Percentiles rank a stretch among this genome's conserved stretches.
These are phyloP conservation scores for Acridotheres tristis DNA, from an alignment of 2,797 vertebrate species.

Conservation along the genomic window DNA sequence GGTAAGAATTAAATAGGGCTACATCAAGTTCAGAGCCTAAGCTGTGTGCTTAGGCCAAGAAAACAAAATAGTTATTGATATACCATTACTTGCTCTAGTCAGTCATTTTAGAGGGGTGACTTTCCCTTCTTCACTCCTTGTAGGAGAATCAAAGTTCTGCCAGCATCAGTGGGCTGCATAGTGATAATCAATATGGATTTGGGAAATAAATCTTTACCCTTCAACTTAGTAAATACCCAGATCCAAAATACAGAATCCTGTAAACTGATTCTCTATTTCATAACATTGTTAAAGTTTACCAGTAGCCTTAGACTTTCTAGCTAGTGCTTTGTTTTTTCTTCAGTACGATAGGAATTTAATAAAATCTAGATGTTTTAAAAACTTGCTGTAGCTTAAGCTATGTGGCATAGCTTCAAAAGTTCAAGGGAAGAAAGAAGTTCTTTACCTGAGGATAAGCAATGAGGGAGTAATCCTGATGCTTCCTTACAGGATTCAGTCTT, in stretches of 20 bases:
- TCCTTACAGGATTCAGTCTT: background rate
- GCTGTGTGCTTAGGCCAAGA: background rate
- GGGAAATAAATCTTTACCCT: background rate
- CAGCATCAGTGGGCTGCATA: background rate
- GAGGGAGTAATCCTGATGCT: background rate
- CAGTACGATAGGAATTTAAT: background rate
- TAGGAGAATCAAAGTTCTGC: background rate
- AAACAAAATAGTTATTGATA: background rate
- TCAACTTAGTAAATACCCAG: background rate
- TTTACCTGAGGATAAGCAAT: background rate
- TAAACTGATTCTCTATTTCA: background rate
- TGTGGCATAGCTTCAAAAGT: background rate
- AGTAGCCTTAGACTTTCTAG: background rate
- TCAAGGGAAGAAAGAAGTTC: background rate
- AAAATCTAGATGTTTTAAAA: rapidly evolving
- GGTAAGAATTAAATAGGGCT: background rate
- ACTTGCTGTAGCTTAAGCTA: background rate
- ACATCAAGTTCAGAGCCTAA: background rate
- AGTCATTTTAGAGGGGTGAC: background rate
- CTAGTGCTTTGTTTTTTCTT: background rate
- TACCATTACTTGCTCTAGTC: background rate
- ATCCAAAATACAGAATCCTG: background rate
- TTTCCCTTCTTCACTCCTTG: background rate
- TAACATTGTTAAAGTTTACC: background rate
- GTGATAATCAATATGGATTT: background rate